Conservation (phyloP, 2,797 vertebrate species). For the Galaxias olidus region DNA sequence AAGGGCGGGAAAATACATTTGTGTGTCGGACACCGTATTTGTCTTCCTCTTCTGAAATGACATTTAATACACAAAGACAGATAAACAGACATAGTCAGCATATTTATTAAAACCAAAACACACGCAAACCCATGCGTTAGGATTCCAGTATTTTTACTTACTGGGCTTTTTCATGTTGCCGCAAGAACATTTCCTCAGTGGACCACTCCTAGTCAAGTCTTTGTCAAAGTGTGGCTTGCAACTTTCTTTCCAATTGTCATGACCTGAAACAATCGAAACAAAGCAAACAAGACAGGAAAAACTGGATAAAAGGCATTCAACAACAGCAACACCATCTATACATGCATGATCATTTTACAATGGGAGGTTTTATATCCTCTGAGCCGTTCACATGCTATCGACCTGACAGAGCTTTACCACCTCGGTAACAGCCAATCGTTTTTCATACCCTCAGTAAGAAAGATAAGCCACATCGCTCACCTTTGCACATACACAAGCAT, state of each 20-base stretch:
- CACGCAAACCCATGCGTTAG: background rate
- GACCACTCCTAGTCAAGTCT: fast-evolving
- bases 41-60: background rate
- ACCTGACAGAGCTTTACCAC: too few species aligned
- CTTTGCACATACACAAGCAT: conserved; percentile 46
- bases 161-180: conserved; percentile 13
- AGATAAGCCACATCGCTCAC: conserved; percentile 30
- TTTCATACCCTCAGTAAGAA: too few species aligned
- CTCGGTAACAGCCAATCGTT: too few species aligned
- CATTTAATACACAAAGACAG: background rate
- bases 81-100: conserved; percentile 6
- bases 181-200: conserved; percentile 45
- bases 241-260: background rate
- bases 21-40: too few species aligned
- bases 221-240: background rate
- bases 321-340: too few species aligned
- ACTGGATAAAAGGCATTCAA: too few species aligned
- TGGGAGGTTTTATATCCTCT: too few species aligned
- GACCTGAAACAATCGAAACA: conserved; percentile 26
- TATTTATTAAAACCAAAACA: background rate
- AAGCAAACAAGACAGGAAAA: background rate
- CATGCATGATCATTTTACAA: too few species aligned
- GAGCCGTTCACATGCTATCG: too few species aligned
- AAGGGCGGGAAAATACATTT: too few species aligned
- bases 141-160: conserved; percentile 37